phyloP scores from a whole-genome alignment of 2,113 vertebrate genomes.

The Nothobranchius furzeri region DNA sequence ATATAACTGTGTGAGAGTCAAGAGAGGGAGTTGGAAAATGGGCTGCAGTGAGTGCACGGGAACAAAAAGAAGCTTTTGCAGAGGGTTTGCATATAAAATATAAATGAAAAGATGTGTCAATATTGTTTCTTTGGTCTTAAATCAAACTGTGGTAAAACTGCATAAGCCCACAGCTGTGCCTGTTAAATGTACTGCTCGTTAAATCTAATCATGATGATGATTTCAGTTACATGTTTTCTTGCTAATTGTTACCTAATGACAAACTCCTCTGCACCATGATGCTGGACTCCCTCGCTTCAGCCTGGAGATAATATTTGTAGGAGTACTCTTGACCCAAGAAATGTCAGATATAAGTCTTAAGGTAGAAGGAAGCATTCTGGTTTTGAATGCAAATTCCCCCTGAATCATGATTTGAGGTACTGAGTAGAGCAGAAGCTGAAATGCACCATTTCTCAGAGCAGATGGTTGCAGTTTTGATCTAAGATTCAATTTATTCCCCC shows the following conservation, averaged over 20 bases:
- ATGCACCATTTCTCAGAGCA: constrained; percentile 24
- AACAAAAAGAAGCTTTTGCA: not conserved
- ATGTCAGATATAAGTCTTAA: constrained; percentile 42
- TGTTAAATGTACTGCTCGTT: constrained; percentile 32
- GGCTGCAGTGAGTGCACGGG: not conserved
- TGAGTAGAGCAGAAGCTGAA: constrained; percentile 8
- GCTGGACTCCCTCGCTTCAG: constrained; percentile 23
- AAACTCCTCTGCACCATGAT: constrained; percentile 12
- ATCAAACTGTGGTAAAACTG: not conserved
- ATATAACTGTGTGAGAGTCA: not conserved
- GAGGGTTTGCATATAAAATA: not conserved
- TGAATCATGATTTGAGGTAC: constrained; percentile 24
- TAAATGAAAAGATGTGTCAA: constrained; percentile 1
- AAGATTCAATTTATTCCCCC: constrained; percentile 15
- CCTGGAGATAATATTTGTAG: constrained; percentile 56
- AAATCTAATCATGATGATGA: constrained; percentile 15
- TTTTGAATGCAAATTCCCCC: constrained; percentile 50
- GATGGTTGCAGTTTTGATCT: constrained; percentile 16
- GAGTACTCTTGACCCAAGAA: constrained; percentile 46
- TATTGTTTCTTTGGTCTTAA: constrained; percentile 7
- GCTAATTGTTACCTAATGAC: constrained; percentile 49
- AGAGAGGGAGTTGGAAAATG: not conserved
- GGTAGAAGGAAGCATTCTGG: constrained; percentile 15
- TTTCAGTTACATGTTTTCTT: constrained; percentile 23
- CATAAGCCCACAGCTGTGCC: constrained; percentile 17